A percentile compares a stretch with the other conserved stretches of the same genome.
phyloP scores from a whole-genome alignment of 2,113 vertebrate genomes.

The Bubo blakistoni region DNA sequence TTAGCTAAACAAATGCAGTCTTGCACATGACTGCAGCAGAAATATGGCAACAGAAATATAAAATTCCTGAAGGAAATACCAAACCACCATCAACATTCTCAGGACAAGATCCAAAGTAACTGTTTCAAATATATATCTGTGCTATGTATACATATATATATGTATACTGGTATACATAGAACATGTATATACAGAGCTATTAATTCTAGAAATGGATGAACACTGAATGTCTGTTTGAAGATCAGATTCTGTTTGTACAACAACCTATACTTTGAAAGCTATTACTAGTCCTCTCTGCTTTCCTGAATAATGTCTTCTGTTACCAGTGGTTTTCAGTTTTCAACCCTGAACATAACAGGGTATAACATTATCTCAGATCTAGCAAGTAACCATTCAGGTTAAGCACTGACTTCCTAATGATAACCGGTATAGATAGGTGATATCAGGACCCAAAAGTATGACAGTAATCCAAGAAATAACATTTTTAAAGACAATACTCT shows the following conservation, averaged over 20 bases:
- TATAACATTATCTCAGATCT: background rate
- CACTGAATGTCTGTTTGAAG: background rate
- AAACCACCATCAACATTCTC: background rate
- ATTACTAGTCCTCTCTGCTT: background rate
- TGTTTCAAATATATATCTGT: background rate
- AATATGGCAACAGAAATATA: background rate
- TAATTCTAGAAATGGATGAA: constrained; percentile 27
- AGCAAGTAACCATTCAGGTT: background rate
- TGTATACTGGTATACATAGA: background rate
- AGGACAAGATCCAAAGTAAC: background rate
- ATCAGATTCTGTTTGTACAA: background rate
- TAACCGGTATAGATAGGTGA: background rate
- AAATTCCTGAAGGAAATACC: background rate
- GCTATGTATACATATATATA: background rate
- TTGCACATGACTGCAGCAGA: background rate
- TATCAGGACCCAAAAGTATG: background rate
- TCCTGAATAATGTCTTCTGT: background rate
- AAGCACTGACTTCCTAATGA: background rate
- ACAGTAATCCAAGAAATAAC: background rate
- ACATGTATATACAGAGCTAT: background rate
- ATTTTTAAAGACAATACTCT: background rate
- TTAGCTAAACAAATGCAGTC: background rate
- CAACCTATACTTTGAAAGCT: background rate
- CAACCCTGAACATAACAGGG: background rate
- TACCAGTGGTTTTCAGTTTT: background rate